Conservation (phyloP, 2,797 vertebrate genomes). For the Margarornis squamiger region DNA sequence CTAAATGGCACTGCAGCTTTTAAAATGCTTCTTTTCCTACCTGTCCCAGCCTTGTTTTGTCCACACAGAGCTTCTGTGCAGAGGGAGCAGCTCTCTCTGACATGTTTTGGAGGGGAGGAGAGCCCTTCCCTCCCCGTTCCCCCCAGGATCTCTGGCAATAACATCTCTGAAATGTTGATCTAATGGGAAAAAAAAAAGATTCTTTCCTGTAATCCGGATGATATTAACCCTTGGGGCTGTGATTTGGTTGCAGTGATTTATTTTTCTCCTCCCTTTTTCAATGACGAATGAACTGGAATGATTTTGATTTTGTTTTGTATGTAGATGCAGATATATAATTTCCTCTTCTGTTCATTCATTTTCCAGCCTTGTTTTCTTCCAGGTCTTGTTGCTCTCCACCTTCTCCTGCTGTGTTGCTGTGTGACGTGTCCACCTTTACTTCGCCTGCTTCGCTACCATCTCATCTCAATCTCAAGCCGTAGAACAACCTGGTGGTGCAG, state of each 20-base stretch:
- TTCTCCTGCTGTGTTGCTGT: slow-evolving; percentile 88
- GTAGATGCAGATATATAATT: slow-evolving; percentile 53
- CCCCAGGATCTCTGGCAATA: not conserved
- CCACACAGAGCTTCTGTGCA: not conserved
- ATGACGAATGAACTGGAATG: slow-evolving; percentile 57
- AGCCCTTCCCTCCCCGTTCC: not conserved
- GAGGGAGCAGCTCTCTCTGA: not conserved
- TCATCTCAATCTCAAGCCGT: slow-evolving; percentile 85
- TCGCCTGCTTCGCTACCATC: slow-evolving; percentile 95
- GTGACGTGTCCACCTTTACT: slow-evolving; percentile 85
- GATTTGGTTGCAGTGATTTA: slow-evolving; percentile 59
- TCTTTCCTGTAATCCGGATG: not conserved
- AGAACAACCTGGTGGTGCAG: slow-evolving; percentile 76
- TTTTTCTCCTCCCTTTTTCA: slow-evolving; percentile 19
- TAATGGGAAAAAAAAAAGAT: not conserved
- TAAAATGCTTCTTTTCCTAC: not conserved
- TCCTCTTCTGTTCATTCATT: slow-evolving; percentile 82
- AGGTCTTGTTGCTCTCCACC: slow-evolving; percentile 92
- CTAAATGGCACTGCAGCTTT: slow-evolving; percentile 7
- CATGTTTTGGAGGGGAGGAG: not conserved
- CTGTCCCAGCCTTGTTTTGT: not conserved
- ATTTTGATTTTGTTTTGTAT: slow-evolving; percentile 74
- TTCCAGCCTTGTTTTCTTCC: slow-evolving; percentile 87
- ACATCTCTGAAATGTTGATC: slow-evolving; percentile 17
- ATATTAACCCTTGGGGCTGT: slow-evolving; percentile 48